Percentiles rank a stretch among this genome's conserved stretches.
Evolutionary conservation across 2,797 vertebrate species (phyloP).

Genomic region (Australoheros facetus): DNA sequence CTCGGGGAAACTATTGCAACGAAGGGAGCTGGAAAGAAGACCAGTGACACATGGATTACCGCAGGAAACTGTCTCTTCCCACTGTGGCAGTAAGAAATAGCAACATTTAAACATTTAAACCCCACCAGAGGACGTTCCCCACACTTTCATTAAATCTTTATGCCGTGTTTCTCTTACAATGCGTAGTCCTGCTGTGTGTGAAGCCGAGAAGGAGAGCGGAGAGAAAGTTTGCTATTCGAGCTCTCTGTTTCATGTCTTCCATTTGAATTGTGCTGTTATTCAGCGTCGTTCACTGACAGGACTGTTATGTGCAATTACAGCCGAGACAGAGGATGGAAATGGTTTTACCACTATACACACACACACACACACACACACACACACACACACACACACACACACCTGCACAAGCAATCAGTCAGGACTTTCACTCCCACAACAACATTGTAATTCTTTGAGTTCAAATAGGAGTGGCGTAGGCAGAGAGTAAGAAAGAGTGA

Average conservation of each 20-base stretch:
- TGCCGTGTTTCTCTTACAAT: constrained; percentile 40
- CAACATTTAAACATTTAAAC: constrained; percentile 76
- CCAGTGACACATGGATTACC: constrained; percentile 53
- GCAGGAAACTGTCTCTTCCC: constrained; percentile 51
- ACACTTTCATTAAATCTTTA: constrained; percentile 73
- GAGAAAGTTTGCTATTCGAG: constrained; percentile 24
- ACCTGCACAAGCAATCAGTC: constrained; percentile 37
- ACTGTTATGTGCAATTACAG: constrained; percentile 50
- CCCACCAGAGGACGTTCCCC: constrained; percentile 59
- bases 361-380: not conserved
- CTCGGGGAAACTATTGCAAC: constrained; percentile 46
- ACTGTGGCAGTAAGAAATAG: constrained; percentile 59
- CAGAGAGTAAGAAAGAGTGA: constrained; percentile 37
- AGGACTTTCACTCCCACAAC: constrained; percentile 41
- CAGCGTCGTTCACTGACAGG: constrained; percentile 28
- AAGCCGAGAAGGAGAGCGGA: not conserved
- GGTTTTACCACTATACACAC: constrained; percentile 12
- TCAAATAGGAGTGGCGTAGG: constrained; percentile 51
- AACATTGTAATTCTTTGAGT: constrained; percentile 41
- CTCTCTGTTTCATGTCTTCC: constrained; percentile 21
- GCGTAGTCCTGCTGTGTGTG: constrained; percentile 29
- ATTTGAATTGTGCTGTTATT: constrained; percentile 33
- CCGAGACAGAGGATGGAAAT: constrained; percentile 35
- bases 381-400: not conserved
- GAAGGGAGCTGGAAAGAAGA: constrained; percentile 40